phyloP scores from a whole-genome alignment of 2,797 vertebrate genomes.

The Macroramphosus scolopax region DNA sequence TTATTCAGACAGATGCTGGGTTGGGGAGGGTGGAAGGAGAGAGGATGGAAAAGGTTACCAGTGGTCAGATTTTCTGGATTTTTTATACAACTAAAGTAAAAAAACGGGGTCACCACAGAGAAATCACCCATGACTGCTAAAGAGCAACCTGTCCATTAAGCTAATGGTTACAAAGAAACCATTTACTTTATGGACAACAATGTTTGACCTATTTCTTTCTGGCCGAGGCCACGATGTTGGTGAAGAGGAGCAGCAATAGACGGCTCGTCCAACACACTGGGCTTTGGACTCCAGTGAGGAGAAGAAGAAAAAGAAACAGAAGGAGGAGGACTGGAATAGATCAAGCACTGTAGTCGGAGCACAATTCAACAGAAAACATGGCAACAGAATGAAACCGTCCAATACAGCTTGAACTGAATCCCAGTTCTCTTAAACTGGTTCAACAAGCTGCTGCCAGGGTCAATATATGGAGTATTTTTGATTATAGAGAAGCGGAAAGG shows the following conservation, averaged over 20 bases:
- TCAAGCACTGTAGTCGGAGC: slow-evolving; percentile 40
- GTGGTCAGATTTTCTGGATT: no score
- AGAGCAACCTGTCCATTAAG: background rate
- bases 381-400: slow-evolving; percentile 62
- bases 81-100: background rate
- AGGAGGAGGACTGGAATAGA: slow-evolving; percentile 55
- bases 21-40: background rate
- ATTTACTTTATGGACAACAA: no score
- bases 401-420: slow-evolving; percentile 50
- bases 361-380: slow-evolving; percentile 52
- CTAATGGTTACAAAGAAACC: no score
- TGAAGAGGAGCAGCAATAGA: slow-evolving; percentile 7
- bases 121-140: background rate
- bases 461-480: slow-evolving; percentile 33
- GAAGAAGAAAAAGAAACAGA: slow-evolving; percentile 58
- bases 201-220: no score
- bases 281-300: slow-evolving; percentile 13
- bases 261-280: slow-evolving; percentile 19
- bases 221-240: background rate
- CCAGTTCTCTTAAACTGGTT: slow-evolving; percentile 41
- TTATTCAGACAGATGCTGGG: no score
- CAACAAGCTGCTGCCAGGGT: slow-evolving; percentile 30
- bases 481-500: slow-evolving; percentile 6
- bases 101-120: background rate
- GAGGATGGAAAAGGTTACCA: no score